phyloP scores from a whole-genome alignment of 2,888 invertebrate genomes.

The Actias luna region DNA sequence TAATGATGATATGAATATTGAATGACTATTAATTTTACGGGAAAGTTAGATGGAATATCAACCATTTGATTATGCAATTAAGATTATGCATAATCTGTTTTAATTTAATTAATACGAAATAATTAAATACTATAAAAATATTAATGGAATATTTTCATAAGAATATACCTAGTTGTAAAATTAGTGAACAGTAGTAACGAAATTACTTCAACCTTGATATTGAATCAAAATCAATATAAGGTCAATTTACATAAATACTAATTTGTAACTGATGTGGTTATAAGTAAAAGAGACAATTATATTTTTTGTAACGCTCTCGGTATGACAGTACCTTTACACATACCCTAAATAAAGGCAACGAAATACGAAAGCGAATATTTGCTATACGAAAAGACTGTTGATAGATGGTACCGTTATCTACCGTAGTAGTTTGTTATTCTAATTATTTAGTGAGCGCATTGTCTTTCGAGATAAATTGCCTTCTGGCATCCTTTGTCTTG shows the following conservation, averaged over 20 bases:
- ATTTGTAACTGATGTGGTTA: no score
- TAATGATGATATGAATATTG: no score
- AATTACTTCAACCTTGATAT: background rate
- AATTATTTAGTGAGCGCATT: conserved; percentile 30
- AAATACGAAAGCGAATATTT: conserved; percentile 34
- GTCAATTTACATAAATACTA: background rate
- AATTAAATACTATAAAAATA: no score
- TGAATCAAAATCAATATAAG: background rate
- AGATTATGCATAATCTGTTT: no score
- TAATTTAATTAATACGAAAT: no score
- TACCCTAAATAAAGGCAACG: conserved; percentile 23
- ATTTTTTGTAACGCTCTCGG: background rate
- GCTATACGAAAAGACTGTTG: conserved; percentile 35
- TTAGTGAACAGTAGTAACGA: background rate
- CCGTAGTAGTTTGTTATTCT: conserved; percentile 35
- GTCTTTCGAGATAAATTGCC: conserved; percentile 28
- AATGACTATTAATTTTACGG: no score
- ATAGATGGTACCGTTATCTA: conserved; percentile 36
- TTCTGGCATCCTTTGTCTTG: conserved; percentile 29
- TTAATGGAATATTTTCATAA: no score
- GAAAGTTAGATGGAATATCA: no score
- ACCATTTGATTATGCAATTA: no score
- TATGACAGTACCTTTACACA: background rate
- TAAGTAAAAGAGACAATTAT: no score
- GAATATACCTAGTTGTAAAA: background rate